phyloP scores from a whole-genome alignment of 2,888 invertebrate genomes.

The Synergus itoensis region DNA sequence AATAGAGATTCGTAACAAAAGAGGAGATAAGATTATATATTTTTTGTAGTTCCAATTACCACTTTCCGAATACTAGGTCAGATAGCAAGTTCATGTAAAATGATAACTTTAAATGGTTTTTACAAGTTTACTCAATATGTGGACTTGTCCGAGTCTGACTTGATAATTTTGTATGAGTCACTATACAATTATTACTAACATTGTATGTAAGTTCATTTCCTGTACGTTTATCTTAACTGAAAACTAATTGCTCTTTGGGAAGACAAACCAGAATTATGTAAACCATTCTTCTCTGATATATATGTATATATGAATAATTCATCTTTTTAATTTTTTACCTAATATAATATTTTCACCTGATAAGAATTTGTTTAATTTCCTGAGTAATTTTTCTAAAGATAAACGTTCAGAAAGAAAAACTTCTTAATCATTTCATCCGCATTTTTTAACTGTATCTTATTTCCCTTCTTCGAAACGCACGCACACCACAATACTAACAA shows the following conservation, averaged over 20 bases:
- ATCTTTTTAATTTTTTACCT: background rate
- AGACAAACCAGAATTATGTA: background rate
- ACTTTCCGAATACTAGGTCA: background rate
- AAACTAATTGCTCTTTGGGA: background rate
- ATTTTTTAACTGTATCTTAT: slow-evolving; percentile 55
- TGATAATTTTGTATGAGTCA: slow-evolving; percentile 8
- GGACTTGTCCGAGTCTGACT: background rate
- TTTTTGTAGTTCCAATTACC: background rate
- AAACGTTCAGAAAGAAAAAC: background rate
- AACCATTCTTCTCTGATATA: background rate
- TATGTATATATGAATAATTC: background rate
- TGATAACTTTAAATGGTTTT: slow-evolving; percentile 3
- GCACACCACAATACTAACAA: slow-evolving; percentile 73
- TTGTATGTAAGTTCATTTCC: background rate
- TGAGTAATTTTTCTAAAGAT: background rate
- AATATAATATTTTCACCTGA: background rate
- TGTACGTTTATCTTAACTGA: background rate
- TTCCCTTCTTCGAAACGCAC: slow-evolving; percentile 72
- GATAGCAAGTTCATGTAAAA: background rate
- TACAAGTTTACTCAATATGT: background rate
- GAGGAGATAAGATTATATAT: background rate
- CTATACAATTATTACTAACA: background rate
- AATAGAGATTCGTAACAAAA: background rate
- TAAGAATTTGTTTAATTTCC: background rate
- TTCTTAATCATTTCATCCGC: slow-evolving; percentile 14